Conservation (phyloP, 1,140 invertebrate species). For the Drosophila setifemur region DNA sequence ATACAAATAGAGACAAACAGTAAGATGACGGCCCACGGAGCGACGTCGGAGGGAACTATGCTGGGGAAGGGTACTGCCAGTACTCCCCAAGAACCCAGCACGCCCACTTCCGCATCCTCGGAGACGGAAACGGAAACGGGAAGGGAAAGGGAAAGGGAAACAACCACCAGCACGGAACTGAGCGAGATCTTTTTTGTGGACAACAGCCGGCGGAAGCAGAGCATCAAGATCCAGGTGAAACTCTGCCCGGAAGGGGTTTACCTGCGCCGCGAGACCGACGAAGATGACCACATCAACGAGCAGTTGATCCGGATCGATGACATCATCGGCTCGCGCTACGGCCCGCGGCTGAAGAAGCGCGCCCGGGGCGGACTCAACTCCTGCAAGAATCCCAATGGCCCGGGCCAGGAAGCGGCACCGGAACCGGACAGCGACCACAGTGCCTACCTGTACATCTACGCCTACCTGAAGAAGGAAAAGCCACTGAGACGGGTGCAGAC, state of each 20-base stretch:
- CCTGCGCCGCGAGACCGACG: slow-evolving; percentile 86
- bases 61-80: slow-evolving; percentile 1
- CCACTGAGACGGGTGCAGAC: slow-evolving; percentile 87
- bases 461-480: slow-evolving; percentile 89
- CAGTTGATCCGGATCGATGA: slow-evolving; percentile 89
- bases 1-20: too few relatives aligned
- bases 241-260: slow-evolving; percentile 89
- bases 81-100: background rate
- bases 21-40: slow-evolving; percentile 6
- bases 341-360: slow-evolving; percentile 88
- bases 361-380: slow-evolving; percentile 83
- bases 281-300: slow-evolving; percentile 85
- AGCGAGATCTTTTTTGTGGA: slow-evolving; percentile 94
- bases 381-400: slow-evolving; percentile 82
- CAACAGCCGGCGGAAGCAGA: slow-evolving; percentile 86
- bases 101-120: background rate
- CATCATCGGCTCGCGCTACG: slow-evolving; percentile 91
- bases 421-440: slow-evolving; percentile 84
- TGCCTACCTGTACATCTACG: slow-evolving; percentile 93
- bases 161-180: slow-evolving; percentile 76
- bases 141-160: background rate
- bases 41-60: slow-evolving; percentile 8
- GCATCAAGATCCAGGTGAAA: slow-evolving; percentile 89
- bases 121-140: background rate
- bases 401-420: slow-evolving; percentile 4